Base-by-base conservation (phyloP, 2,888 invertebrate species). In the Zygogramma bicolorata region DNA sequence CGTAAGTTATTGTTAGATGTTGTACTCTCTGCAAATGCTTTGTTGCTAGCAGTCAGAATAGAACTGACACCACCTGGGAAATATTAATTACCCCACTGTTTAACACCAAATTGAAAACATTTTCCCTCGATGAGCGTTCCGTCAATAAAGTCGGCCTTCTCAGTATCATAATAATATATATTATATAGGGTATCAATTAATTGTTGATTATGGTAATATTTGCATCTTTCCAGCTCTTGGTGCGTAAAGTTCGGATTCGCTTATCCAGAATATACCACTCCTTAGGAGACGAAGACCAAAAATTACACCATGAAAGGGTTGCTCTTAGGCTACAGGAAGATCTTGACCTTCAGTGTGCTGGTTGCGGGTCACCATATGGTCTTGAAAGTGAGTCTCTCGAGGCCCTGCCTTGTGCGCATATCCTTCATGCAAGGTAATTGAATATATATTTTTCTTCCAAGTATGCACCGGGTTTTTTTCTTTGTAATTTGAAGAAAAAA, bases 321-420 rank as follows among this genome's bases (percentile, higher is more conserved):
- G 94, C 94, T 0, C 86, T 88, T 25, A 87, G 90, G 68, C 85
- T 92, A 73, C 90, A 91, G 76, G 90, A 90, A 75, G 95, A 94
- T 77, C 89, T 96, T 75, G 93, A 93, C 76, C 90, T 97, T 1
- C 91, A 92, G 46, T 97, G 97, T 83, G 96, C 95, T 1, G 92
- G 93, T 4, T 96, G 96, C 84, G 92, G 95, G 70, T 92, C 94
- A 76, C 91, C 93, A 1, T 92, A 96, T 76, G 94, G 94, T 1
- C 87, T 91, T 70, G 92, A 93, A 78, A 91, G 92, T 0, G 92
- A 93, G 81, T 91, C 91, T 15, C 88, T 96, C 53, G 95, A 96
- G 79, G 93, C 94, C 15, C 88, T 96, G 77, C 95, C 95, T 2
- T 97, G 96, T 87, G 93, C 95, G 2, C 96, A 96, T 84, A 95